Evolutionary conservation across 2,888 invertebrate species (phyloP), one percentile per base, ranked within the genome.

Genomic region (Stenotaenia linearis): DNA sequence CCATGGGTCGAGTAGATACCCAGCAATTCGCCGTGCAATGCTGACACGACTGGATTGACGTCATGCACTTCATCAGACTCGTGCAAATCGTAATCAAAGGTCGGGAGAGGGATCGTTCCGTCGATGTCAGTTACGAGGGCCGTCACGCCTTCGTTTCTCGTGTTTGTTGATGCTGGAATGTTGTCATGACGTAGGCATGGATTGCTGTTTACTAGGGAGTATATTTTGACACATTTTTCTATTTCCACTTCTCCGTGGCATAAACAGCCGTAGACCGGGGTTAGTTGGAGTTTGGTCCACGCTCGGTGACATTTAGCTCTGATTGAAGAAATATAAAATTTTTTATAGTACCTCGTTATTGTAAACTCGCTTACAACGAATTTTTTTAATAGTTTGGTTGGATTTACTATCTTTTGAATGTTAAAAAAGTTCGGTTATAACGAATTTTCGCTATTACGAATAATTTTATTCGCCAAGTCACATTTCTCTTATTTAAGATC

Each of bases 231-330:
- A 88, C 95, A 96, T 83, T 93, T 90, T 84, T 91, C 91, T 10
- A 76, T 32, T 9, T 77, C 77, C 18, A 18, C 18, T 90, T 94
- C 92, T 91, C 92, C 92, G 87, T 93, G 93, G 86, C 95, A 96
- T 86, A 95, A 94, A 88, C 95, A 96, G 78, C 95, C 96, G 87
- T 95, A 96, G 90, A 96, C 92, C 0, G 95, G 95, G 28, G 95
- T 94, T 82, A 93, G 89, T 80, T 95, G 91, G 79, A 96, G 89
- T 84, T 93, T 93, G 82, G 92, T 91, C 95, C 95, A 96, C 76
- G 95, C 92, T 84, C 93, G 93, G 85, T 93, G 93, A 85, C 95
- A 96, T 78, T 91, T 89, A 84, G 93, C 93, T 87, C 95, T 95
- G 45, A 18, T 45, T 45, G n/a, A 45, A 18, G n/a, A 45, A 15